These are phyloP conservation scores for Cyprinodon diabolis DNA, from an alignment of 2,797 vertebrate species.

Conservation along the genomic window DNA sequence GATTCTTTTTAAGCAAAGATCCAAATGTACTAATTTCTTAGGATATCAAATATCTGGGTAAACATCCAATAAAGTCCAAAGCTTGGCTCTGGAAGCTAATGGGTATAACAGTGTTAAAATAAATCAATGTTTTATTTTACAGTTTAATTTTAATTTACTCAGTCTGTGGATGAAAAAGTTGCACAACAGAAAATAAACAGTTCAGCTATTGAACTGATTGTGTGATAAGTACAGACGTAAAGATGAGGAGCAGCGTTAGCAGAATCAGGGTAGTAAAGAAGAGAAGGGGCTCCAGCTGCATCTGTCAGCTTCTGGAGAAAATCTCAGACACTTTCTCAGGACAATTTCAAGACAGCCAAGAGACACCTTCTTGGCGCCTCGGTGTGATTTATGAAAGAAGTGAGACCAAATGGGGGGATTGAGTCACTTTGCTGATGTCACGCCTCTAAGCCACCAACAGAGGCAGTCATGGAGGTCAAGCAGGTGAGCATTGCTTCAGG, in stretches of 20 bases:
- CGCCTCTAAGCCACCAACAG: background rate
- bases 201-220: background rate
- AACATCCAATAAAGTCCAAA: background rate
- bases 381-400: constrained; percentile 7
- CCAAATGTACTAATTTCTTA: background rate
- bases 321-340: constrained; percentile 2
- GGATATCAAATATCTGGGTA: background rate
- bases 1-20: background rate
- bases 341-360: background rate
- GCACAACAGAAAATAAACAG: no score
- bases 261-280: background rate
- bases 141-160: no score
- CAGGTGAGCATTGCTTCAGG: background rate
- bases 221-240: background rate
- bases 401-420: background rate
- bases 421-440: background rate
- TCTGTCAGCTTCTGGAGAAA: background rate
- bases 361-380: constrained; percentile 1
- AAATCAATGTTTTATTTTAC: no score
- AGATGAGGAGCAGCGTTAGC: background rate
- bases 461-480: background rate
- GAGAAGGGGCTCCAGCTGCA: background rate
- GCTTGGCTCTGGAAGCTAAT: no score
- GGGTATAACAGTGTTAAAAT: no score
- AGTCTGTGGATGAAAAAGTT: no score